phyloP scores from a whole-genome alignment of 2,888 invertebrate genomes.

The Drosophila seclusa region DNA sequence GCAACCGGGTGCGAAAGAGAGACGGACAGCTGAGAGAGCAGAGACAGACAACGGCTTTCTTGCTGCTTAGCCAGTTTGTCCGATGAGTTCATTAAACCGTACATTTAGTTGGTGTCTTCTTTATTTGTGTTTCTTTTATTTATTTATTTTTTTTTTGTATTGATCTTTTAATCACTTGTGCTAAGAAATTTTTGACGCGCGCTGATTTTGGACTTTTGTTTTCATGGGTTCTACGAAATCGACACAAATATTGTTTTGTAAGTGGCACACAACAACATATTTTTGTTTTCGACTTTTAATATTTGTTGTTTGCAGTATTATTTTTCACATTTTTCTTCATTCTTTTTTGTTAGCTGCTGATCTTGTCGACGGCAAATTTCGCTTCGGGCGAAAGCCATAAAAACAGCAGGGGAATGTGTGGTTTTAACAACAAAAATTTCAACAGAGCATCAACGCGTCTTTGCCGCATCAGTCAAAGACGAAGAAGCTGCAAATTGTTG shows the following conservation, averaged over 20 bases:
- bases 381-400: conserved; percentile 52
- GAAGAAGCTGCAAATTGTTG: conserved; percentile 24
- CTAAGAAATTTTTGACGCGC: conserved; percentile 17
- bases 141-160: neutral
- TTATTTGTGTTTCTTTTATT: conserved; percentile 7
- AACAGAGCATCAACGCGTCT: conserved; percentile 23
- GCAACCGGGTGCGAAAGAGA: conserved; percentile 7
- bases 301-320: conserved; percentile 5
- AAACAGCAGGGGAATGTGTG: neutral
- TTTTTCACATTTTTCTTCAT: neutral
- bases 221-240: conserved; percentile 31
- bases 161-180: conserved; percentile 17
- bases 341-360: conserved; percentile 8
- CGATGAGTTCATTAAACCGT: conserved; percentile 62
- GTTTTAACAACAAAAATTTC: neutral
- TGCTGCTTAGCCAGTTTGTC: conserved; percentile 44
- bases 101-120: conserved; percentile 13
- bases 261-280: conserved; percentile 24
- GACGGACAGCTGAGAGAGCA: conserved; percentile 1
- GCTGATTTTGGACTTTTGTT: conserved; percentile 27
- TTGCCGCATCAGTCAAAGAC: conserved; percentile 12
- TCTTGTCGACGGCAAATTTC: conserved; percentile 39
- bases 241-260: conserved; percentile 21
- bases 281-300: conserved; percentile 3
- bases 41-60: conserved; percentile 39